Percentiles rank a stretch among this genome's conserved stretches.
phyloP scores from a whole-genome alignment of 2,113 vertebrate genomes.

The Neoarius graeffei region DNA sequence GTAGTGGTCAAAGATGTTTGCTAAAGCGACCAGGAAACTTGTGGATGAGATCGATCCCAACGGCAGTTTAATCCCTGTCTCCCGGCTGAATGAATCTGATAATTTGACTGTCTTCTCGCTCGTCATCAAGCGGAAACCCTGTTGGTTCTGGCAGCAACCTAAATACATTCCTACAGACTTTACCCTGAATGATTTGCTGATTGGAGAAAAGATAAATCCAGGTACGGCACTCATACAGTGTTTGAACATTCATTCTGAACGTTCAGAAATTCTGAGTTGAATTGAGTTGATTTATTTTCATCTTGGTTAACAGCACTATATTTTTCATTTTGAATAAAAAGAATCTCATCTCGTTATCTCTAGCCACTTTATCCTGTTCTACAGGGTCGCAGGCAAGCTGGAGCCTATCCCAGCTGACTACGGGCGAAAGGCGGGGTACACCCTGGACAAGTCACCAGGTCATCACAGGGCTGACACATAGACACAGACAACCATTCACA shows the following conservation, averaged over 20 bases:
- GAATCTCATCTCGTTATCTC: too few species aligned
- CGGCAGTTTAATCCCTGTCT: constrained; percentile 82
- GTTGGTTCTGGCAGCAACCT: constrained; percentile 89
- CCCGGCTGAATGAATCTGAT: constrained; percentile 81
- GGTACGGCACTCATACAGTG: constrained; percentile 66
- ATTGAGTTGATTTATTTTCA: not conserved
- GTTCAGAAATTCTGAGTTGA: not conserved
- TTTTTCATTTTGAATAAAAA: too few species aligned
- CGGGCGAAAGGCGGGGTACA: too few species aligned
- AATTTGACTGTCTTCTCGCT: constrained; percentile 78
- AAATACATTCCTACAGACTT: constrained; percentile 85
- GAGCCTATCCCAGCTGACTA: too few species aligned
- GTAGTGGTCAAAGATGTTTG: constrained; percentile 79
- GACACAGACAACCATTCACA: too few species aligned
- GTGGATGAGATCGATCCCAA: constrained; percentile 82
- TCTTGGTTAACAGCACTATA: too few species aligned
- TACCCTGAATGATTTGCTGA: constrained; percentile 81
- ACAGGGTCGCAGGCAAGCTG: too few species aligned
- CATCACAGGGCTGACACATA: too few species aligned
- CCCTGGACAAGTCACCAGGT: too few species aligned
- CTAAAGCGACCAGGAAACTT: constrained; percentile 86
- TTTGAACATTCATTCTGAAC: too few species aligned
- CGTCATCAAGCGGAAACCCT: constrained; percentile 81
- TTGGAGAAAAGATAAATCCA: constrained; percentile 77
- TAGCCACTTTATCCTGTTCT: too few species aligned